Evolutionary conservation across 2,888 invertebrate species (phyloP).

Genomic region (Dichetophora obliterata): DNA sequence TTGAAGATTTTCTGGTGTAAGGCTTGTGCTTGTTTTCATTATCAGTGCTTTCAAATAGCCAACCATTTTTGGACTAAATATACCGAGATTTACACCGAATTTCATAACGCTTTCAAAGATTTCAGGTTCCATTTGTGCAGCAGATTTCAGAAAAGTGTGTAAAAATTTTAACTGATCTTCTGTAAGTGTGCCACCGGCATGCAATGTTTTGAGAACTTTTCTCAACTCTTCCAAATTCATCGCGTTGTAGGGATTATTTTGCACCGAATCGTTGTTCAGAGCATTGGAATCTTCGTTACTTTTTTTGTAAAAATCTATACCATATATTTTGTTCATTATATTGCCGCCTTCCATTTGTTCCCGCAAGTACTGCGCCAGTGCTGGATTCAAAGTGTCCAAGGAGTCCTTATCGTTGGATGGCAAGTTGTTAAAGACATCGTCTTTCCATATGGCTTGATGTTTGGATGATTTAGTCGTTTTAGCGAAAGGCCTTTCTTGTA

Average conservation of each 20-base stretch:
- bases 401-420: neutral
- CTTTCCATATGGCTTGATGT: neutral
- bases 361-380: constrained; percentile 18
- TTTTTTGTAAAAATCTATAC: constrained; percentile 25
- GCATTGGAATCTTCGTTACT: neutral
- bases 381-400: neutral
- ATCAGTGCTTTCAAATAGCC: constrained; percentile 1
- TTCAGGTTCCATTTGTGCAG: neutral
- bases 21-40: neutral
- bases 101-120: neutral
- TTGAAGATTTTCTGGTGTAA: neutral
- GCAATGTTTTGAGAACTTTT: neutral
- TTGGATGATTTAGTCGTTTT: neutral
- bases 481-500: neutral
- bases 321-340: constrained; percentile 28
- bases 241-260: neutral
- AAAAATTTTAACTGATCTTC: neutral
- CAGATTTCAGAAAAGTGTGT: neutral
- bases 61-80: neutral
- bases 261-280: no score
- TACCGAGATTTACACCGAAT: neutral
- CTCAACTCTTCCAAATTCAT: neutral
- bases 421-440: neutral
- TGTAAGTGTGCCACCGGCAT: neutral
- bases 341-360: constrained; percentile 13